phyloP scores from a whole-genome alignment of 2,113 vertebrate species.

The Epinephelus lanceolatus region DNA sequence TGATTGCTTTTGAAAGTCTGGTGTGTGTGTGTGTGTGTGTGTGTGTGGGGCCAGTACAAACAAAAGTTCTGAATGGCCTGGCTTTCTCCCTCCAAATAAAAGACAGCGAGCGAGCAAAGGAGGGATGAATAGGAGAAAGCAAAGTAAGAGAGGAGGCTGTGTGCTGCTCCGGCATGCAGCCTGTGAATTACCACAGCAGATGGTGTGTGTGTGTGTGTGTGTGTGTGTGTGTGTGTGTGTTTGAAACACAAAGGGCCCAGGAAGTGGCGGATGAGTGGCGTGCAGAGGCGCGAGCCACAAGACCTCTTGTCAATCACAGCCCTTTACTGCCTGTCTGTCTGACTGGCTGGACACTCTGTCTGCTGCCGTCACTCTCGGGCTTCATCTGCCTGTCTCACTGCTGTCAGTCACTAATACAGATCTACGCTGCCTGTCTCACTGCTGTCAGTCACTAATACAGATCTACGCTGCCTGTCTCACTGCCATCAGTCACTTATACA shows the following conservation, averaged over 20 bases:
- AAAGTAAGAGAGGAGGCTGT: conserved; percentile 74
- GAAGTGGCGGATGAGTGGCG: conserved; percentile 82
- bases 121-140: conserved; percentile 69
- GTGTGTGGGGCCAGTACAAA: conserved; percentile 58
- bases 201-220: conserved; percentile 74
- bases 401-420: background rate
- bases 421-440: background rate
- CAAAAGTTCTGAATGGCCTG: conserved; percentile 73
- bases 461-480: conserved; percentile 18
- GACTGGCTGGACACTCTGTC: conserved; percentile 48
- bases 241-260: conserved; percentile 82
- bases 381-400: conserved; percentile 26
- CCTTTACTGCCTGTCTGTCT: conserved; percentile 64
- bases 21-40: conserved; percentile 22
- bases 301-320: conserved; percentile 80
- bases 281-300: conserved; percentile 81
- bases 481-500: background rate
- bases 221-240: conserved; percentile 54
- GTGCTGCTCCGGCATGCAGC: conserved; percentile 82
- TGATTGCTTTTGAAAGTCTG: conserved; percentile 25
- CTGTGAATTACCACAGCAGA: conserved; percentile 84
- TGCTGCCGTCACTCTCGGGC: background rate
- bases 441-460: background rate
- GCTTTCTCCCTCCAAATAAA: conserved; percentile 73
- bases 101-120: conserved; percentile 59